Conservation (phyloP, 2,113 vertebrate species). For the Drymodes brunneopygia region DNA sequence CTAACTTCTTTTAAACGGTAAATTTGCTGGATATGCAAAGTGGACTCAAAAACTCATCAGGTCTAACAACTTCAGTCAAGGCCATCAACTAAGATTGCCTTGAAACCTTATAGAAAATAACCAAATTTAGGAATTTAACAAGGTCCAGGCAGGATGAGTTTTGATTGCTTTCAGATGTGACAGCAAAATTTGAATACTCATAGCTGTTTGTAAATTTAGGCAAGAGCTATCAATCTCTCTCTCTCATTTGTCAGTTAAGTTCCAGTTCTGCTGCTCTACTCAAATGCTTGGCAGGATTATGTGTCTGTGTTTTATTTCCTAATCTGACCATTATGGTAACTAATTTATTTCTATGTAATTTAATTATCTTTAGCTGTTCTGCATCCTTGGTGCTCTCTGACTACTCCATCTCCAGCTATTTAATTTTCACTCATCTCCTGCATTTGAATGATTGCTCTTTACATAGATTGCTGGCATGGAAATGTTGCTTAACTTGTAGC, state of each 20-base stretch:
- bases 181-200: not conserved
- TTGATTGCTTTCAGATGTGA: not conserved
- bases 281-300: constrained; percentile 34
- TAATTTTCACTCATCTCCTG: not conserved
- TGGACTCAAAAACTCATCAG: not conserved
- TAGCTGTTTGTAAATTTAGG: not conserved
- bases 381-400: constrained; percentile 18
- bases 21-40: not conserved
- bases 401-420: not conserved
- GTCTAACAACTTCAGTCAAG: not conserved
- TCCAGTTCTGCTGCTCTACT: constrained; percentile 1
- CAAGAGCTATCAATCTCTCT: constrained; percentile 1
- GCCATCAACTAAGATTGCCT: not conserved
- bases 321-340: constrained; percentile 40
- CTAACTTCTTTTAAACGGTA: not conserved
- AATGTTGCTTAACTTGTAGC: not conserved
- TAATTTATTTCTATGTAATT: constrained; percentile 56
- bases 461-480: not conserved
- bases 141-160: not conserved
- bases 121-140: not conserved
- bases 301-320: constrained; percentile 21
- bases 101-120: not conserved
- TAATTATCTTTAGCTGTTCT: constrained; percentile 52
- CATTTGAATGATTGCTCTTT: constrained; percentile 16
- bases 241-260: constrained; percentile 23